A percentile compares a stretch with the other conserved stretches of the same genome.
Evolutionary conservation across 1,140 invertebrate species (phyloP).

Genomic region (Scaptomyza pallida): DNA sequence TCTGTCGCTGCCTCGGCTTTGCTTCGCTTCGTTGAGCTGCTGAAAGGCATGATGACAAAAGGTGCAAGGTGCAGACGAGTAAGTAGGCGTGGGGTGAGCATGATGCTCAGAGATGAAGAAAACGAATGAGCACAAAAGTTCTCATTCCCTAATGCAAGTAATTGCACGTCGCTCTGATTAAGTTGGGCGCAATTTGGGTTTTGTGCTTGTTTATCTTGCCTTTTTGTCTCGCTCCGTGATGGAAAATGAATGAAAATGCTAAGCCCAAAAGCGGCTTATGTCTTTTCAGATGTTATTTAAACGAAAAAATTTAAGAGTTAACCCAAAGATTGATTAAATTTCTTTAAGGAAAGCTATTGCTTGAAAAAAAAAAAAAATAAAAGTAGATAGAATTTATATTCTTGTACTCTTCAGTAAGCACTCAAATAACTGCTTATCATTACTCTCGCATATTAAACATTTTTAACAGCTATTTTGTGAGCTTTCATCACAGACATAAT

Average conservation of each 20-base stretch:
- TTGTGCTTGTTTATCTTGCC: conserved; percentile 47
- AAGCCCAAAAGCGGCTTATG: conserved; percentile 75
- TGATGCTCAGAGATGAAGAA: conserved; percentile 35
- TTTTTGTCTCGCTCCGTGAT: conserved; percentile 19
- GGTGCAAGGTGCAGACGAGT: conserved; percentile 41
- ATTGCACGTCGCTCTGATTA: conserved; percentile 78
- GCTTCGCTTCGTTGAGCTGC: conserved; percentile 49
- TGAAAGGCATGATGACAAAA: conserved; percentile 77
- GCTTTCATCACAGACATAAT: conserved; percentile 7
- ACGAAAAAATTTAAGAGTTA: conserved; percentile 65
- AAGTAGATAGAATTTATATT: too few relatives aligned
- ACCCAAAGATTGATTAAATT: background rate
- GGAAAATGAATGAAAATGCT: conserved; percentile 46
- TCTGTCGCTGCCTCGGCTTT: conserved; percentile 14
- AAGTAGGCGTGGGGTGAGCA: background rate
- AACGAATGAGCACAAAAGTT: conserved; percentile 41
- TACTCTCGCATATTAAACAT: background rate
- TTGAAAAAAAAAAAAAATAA: too few relatives aligned
- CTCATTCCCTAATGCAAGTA: conserved; percentile 69
- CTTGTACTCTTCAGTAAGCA: too few relatives aligned
- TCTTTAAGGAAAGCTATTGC: too few relatives aligned
- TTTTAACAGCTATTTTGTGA: conserved; percentile 2
- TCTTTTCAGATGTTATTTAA: conserved; percentile 63
- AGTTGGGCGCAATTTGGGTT: conserved; percentile 67
- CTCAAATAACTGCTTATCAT: background rate